phyloP scores from a whole-genome alignment of 1,140 invertebrate species.

The Planococcus citri region DNA sequence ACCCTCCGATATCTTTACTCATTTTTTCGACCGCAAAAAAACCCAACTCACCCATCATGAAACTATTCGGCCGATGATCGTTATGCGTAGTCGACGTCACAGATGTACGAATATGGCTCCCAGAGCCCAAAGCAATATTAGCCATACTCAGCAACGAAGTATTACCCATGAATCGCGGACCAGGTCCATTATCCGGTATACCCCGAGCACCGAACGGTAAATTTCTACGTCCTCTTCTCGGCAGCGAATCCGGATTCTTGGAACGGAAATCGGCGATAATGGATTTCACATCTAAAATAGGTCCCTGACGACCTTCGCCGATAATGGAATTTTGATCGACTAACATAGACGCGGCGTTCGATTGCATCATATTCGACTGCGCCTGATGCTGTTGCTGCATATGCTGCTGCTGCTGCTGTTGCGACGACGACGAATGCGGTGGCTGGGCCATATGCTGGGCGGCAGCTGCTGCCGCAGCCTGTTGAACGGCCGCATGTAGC shows the following conservation, averaged over 20 bases:
- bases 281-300: constrained; percentile 63
- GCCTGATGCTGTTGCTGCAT: background rate
- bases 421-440: background rate
- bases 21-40: no score
- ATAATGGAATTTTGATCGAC: constrained; percentile 35
- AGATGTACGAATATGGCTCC: constrained; percentile 33
- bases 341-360: background rate
- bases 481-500: no score
- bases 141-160: constrained; percentile 30
- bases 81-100: constrained; percentile 21
- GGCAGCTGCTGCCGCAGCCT: no score
- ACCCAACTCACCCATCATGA: background rate
- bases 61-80: background rate
- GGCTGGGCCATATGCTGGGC: no score
- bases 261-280: constrained; percentile 62
- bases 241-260: constrained; percentile 25
- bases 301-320: constrained; percentile 53
- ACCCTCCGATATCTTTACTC: no score
- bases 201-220: constrained; percentile 35
- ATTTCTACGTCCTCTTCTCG: constrained; percentile 34
- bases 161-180: constrained; percentile 25
- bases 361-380: constrained; percentile 31
- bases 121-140: constrained; percentile 33
- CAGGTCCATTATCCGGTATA: constrained; percentile 27
- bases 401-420: background rate